These are phyloP conservation scores for Autographa gamma DNA, from an alignment of 2,888 invertebrate species.

Conservation along the genomic window DNA sequence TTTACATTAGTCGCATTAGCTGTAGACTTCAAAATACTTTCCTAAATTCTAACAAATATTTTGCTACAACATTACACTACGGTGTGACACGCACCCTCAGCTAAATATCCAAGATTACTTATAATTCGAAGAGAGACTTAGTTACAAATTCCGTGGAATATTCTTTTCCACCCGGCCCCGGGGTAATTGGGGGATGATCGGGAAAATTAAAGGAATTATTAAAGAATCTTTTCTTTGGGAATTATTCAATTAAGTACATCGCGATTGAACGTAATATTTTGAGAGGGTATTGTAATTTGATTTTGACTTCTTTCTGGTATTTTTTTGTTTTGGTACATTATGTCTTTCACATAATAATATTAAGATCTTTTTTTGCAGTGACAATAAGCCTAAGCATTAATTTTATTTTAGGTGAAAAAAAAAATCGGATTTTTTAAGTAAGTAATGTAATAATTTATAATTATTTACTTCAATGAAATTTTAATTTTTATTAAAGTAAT, in stretches of 20 bases:
- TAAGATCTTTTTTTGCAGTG: too few relatives aligned
- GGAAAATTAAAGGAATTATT: constrained; percentile 53
- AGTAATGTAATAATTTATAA: too few relatives aligned
- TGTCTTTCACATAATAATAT: neutral
- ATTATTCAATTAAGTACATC: constrained; percentile 56
- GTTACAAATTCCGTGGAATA: constrained; percentile 45
- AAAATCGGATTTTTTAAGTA: too few relatives aligned
- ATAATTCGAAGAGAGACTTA: constrained; percentile 48
- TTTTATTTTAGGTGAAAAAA: too few relatives aligned
- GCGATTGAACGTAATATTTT: constrained; percentile 29
- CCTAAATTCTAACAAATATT: too few relatives aligned
- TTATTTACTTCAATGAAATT: too few relatives aligned
- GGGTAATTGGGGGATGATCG: constrained; percentile 46
- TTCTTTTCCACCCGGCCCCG: constrained; percentile 38
- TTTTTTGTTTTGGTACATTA: neutral
- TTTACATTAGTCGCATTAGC: too few relatives aligned
- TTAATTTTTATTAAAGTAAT: too few relatives aligned
- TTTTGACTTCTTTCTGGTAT: neutral
- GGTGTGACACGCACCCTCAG: constrained; percentile 37
- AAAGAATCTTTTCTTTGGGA: constrained; percentile 36
- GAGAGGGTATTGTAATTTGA: constrained; percentile 10
- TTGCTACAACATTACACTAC: constrained; percentile 11
- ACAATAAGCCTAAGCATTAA: too few relatives aligned
- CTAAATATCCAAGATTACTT: constrained; percentile 47
- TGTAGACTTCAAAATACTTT: neutral